Evolutionary conservation across 2,113 vertebrate species (phyloP).

Genomic region (Chrysochloris asiatica): DNA sequence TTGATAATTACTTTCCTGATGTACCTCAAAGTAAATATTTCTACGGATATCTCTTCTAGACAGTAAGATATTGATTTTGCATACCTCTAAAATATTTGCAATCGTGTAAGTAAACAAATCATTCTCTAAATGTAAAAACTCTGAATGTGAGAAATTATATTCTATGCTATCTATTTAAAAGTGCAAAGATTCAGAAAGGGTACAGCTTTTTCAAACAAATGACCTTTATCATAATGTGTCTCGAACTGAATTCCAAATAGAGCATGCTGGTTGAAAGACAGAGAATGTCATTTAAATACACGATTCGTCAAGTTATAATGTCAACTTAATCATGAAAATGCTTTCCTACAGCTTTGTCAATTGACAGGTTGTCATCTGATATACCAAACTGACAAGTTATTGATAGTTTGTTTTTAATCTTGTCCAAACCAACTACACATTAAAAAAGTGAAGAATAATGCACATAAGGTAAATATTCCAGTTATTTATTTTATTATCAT

Average conservation of each 20-base stretch:
- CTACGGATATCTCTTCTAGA: not conserved
- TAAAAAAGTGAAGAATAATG: slow-evolving; percentile 4
- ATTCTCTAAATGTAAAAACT: slow-evolving; percentile 17
- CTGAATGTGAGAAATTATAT: not conserved
- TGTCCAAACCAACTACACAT: not conserved
- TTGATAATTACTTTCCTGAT: not conserved
- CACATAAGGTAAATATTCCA: not conserved
- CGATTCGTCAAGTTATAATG: slow-evolving; percentile 58
- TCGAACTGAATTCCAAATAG: slow-evolving; percentile 47
- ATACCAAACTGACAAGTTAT: slow-evolving; percentile 43
- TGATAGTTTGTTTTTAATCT: slow-evolving; percentile 54
- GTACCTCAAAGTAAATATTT: not conserved
- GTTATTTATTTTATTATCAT: slow-evolving; percentile 2
- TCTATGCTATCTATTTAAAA: slow-evolving; percentile 56
- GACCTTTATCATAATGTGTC: slow-evolving; percentile 62
- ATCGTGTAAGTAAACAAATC: not conserved
- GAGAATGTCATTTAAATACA: slow-evolving; percentile 60
- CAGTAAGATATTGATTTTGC: not conserved
- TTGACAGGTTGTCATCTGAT: slow-evolving; percentile 55
- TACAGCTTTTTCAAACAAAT: slow-evolving; percentile 60
- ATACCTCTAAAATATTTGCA: not conserved
- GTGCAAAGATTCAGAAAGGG: not conserved
- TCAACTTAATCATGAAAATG: slow-evolving; percentile 53
- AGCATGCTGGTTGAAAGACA: slow-evolving; percentile 44
- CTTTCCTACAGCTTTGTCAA: slow-evolving; percentile 57